Conservation (phyloP, 2,797 vertebrate genomes). For the Smutsia temminckii region DNA sequence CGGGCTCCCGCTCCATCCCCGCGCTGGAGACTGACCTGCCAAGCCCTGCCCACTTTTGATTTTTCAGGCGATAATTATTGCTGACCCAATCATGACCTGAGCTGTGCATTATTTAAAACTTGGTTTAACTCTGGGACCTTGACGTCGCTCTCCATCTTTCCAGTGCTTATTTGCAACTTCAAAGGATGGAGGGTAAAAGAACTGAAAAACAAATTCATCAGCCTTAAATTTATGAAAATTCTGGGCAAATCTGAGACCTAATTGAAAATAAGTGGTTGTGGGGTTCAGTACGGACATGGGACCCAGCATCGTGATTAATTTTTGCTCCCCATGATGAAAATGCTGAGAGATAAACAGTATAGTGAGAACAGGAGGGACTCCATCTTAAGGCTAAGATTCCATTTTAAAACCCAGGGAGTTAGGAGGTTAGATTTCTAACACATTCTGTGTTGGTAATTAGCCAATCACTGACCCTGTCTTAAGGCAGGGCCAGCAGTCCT, state of each 20-base stretch:
- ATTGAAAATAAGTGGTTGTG: background rate
- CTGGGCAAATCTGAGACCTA: background rate
- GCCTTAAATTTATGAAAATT: background rate
- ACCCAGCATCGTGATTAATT: no score
- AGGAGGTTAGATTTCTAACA: no score
- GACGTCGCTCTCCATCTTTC: background rate
- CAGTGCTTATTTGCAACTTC: background rate
- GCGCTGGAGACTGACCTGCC: background rate
- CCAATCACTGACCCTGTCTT: no score
- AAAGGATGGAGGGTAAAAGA: background rate
- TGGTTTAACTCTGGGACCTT: background rate
- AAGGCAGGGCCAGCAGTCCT: no score
- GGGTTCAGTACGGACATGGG: no score
- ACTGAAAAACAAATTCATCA: background rate
- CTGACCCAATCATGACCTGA: background rate
- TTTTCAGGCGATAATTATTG: background rate
- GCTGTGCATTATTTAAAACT: background rate
- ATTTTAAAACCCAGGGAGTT: no score
- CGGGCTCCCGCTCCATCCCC: accelerated
- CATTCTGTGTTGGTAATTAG: no score
- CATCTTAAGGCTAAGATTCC: no score
- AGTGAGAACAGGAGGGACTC: no score
- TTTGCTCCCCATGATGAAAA: no score
- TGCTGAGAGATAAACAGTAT: no score
- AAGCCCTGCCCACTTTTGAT: background rate